Conservation (phyloP, 2,113 vertebrate species). For the Platycercus adscitus region DNA sequence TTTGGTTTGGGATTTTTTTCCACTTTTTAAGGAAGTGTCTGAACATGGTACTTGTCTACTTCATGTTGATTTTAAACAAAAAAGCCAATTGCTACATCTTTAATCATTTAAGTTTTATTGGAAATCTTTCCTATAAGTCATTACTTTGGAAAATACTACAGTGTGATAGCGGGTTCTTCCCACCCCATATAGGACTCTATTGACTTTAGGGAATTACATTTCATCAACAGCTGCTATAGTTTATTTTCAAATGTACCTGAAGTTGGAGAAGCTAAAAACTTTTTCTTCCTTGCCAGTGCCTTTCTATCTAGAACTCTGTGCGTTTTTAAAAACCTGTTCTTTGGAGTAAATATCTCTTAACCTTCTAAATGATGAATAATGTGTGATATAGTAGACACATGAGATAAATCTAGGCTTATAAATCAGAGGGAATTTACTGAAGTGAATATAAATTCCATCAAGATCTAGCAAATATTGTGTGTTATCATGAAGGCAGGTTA, state of each 20-base stretch:
- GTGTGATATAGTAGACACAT: neutral
- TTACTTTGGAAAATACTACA: neutral
- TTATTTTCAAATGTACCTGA: neutral
- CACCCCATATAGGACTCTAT: fast-evolving
- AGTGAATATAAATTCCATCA: neutral
- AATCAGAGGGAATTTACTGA: neutral
- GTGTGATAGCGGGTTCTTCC: no score
- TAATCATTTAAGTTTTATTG: neutral
- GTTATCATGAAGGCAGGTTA: neutral
- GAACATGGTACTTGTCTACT: neutral
- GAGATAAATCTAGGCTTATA: neutral
- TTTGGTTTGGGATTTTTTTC: no score
- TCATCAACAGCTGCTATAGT: neutral
- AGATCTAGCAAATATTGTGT: neutral
- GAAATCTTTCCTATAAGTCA: neutral
- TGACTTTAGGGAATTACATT: neutral
- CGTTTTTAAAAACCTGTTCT: neutral
- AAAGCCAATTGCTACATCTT: neutral
- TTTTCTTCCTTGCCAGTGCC: neutral
- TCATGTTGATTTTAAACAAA: neutral
- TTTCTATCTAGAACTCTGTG: neutral
- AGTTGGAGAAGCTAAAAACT: neutral
- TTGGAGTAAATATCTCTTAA: neutral
- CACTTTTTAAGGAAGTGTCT: neutral
- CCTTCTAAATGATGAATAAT: neutral